These are phyloP conservation scores for Leguminivora glycinivorella DNA, from an alignment of 1,140 invertebrate species.

Conservation along the genomic window DNA sequence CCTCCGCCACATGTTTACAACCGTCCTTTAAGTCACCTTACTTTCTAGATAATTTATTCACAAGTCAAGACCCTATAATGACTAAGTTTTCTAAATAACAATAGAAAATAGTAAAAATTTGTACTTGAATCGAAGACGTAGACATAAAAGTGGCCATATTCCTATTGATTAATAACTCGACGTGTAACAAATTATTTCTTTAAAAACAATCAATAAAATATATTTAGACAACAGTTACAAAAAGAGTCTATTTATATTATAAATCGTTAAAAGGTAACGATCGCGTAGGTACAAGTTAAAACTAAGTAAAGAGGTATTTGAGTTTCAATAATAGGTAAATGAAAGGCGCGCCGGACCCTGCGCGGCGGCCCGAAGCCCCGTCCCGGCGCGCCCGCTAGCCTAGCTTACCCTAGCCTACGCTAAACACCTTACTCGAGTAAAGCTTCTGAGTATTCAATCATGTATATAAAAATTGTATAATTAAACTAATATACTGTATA, in stretches of 20 bases:
- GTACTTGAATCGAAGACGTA: constrained; percentile 76
- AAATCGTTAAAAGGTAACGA: constrained; percentile 67
- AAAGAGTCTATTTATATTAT: constrained; percentile 62
- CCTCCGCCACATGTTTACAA: constrained; percentile 10
- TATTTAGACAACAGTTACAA: constrained; percentile 75
- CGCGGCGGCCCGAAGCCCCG: constrained; percentile 52
- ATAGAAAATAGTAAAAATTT: constrained; percentile 76
- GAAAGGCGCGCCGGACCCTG: constrained; percentile 68
- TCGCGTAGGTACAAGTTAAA: constrained; percentile 63
- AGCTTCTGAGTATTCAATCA: constrained; percentile 78
- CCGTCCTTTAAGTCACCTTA: constrained; percentile 15
- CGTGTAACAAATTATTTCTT: constrained; percentile 65
- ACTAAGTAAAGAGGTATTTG: constrained; percentile 76
- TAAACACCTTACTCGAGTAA: constrained; percentile 76
- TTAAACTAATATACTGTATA: constrained; percentile 76
- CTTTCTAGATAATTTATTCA: constrained; percentile 52
- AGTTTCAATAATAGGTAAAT: constrained; percentile 70
- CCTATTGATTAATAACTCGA: constrained; percentile 57
- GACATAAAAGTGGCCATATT: constrained; percentile 56
- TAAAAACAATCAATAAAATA: constrained; percentile 76
- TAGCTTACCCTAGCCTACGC: constrained; percentile 55
- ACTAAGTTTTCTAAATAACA: constrained; percentile 73
- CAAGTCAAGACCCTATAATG: constrained; percentile 52
- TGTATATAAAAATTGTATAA: constrained; percentile 77
- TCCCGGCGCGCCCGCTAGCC: constrained; percentile 58